Evolutionary conservation across 2,888 invertebrate species (phyloP), one percentile per base, ranked within the genome.

Genomic region (Noctuana brunneofusca): DNA sequence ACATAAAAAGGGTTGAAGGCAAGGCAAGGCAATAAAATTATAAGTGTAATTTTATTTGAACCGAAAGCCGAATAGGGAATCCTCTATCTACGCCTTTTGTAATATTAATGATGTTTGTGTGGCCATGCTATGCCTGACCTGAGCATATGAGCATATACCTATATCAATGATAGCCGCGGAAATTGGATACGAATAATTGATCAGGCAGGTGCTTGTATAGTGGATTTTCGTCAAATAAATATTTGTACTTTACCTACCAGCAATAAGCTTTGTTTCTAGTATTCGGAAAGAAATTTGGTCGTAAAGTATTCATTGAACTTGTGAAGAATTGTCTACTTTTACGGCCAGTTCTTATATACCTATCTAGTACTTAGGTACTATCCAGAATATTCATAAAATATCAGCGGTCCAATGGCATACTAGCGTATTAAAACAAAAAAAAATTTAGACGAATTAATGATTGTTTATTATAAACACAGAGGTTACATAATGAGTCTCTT

Each of bases 201-300:
- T 24, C 22, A 24, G 14, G 71, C 59, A 64, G 66, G 66, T 74
- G 69, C 75, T 76, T 75, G 76, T 74, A 70, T 27, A 69, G 74
- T 79, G 72, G 74, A 75, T 74, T 68, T 64, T 75, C 68, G 66
- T 76, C 71, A 77, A 81, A 76, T 79, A 78, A 79, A 75, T 79
- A 78, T 79, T 69, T 68, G n/a, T n/a, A 32, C 57, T 63, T 43
- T 16, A 41, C 22, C 53, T 53, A 8, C 12, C 22, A 22, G 3
- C 16, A 43, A 2, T 18, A 2, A 2, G 9, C 9, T 54, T 38
- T n/a, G 22, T 8, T n/a, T 48, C 16, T 22, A n/a, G 6, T 16
- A 22, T 22, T n/a, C 12, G 41, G 16, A 41, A 8, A 41, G 16
- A 41, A 41, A 18, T 41, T 16, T 9, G 18, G 41, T 41, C 16